Conservation (phyloP, 64 coral and sea anemone species). For the Pocillopora verrucosa region DNA sequence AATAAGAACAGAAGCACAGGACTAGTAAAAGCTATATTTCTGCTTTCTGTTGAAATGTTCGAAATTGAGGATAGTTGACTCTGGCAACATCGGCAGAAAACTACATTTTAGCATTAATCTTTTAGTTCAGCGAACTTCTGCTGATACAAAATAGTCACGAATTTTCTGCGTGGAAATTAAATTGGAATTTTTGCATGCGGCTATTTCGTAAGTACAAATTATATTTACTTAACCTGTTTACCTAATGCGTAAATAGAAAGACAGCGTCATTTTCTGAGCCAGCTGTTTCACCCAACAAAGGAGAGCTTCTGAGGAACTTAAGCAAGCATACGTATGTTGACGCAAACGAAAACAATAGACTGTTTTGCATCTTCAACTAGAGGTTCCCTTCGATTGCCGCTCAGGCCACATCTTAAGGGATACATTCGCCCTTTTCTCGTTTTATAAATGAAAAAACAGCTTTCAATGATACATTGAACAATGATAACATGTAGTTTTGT, state of each 20-base stretch:
- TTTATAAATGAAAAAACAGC: background rate
- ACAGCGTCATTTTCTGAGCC: background rate
- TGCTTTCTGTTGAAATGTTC: too few species aligned
- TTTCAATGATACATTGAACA: background rate
- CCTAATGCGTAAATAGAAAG: background rate
- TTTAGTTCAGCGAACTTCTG: background rate
- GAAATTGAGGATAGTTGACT: too few species aligned
- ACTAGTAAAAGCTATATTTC: too few species aligned
- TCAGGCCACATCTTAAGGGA: background rate
- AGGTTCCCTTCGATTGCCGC: background rate
- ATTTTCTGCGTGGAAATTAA: slow-evolving; percentile 2
- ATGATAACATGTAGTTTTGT: too few species aligned
- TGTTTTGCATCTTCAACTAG: slow-evolving; percentile 5
- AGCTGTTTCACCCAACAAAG: background rate
- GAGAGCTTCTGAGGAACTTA: background rate
- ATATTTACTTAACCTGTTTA: slow-evolving; percentile 9
- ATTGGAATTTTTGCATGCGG: background rate
- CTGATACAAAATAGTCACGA: background rate
- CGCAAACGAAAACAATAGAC: background rate
- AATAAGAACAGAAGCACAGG: too few species aligned
- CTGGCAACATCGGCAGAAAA: background rate
- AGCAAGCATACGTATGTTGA: slow-evolving; percentile 5
- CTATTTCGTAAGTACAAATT: slow-evolving; percentile 6
- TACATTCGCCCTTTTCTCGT: background rate
- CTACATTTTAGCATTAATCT: background rate